Evolutionary conservation across 2,888 invertebrate genomes (phyloP), one percentile per base, ranked within the genome.

Genomic region (Melitaea athalia): DNA sequence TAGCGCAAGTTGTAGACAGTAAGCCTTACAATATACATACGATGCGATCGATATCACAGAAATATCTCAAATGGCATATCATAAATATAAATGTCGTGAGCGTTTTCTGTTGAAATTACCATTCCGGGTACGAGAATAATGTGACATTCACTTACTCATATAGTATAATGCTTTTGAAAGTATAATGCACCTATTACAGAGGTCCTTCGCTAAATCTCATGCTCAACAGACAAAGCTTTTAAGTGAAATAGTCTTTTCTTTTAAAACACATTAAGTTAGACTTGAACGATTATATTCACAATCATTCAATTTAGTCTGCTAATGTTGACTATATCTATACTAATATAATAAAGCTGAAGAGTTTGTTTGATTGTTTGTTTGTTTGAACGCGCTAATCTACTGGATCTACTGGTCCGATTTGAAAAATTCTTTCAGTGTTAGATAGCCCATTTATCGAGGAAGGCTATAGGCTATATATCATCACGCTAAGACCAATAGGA

Each of bases 71-170:
- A 64, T 60, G 59, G 45, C 31, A 52, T 59, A 68, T 60, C 64
- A 60, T 68, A 68, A 68, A 68, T 68, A 38, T 63, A 67, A 67
- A 67, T 61, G 66, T 67, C 66, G 60, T 50, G 66, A 61, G 60
- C 53, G 55, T 62, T 33, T 61, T 55, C 67, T 61, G 47, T 67
- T 55, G 61, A 60, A 59, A 33, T 50, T 49, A 42, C 47, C 33
- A 62, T 62, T 55, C 55, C 61, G 31, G 55, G 61, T 62, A 61
- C 53, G 33, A 49, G 53, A 60, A 53, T 68, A 68, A 67, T 49
- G 60, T 62, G 24, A 57, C 47, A 49, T 57, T 67, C 14, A 55
- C 55, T 67, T 67, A 61, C 62, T 57, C 57, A 57, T 57, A 42
- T 14, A 60, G 60, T 53, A 52, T 49, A 62, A 45, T 47, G 38